phyloP scores from a whole-genome alignment of 2,888 invertebrate species.

The Aethes cnicana region DNA sequence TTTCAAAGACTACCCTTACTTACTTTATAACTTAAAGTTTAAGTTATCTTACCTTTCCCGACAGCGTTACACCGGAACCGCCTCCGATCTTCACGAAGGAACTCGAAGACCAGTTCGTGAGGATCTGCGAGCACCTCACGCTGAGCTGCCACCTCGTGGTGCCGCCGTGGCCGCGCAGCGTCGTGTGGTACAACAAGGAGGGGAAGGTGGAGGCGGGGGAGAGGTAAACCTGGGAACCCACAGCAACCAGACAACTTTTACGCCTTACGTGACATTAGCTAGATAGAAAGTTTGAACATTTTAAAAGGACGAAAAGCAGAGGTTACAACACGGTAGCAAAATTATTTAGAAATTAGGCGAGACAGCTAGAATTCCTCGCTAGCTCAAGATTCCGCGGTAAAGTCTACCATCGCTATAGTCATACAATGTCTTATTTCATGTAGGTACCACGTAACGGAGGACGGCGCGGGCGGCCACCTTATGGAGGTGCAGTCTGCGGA shows the following conservation, averaged over 20 bases:
- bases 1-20: too few species aligned
- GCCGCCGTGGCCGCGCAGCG: constrained; percentile 92
- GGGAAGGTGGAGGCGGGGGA: constrained; percentile 87
- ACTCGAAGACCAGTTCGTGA: constrained; percentile 87
- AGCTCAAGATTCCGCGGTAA: too few species aligned
- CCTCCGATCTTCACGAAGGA: constrained; percentile 91
- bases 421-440: constrained; percentile 1
- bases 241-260: too few species aligned
- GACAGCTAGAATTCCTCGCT: too few species aligned
- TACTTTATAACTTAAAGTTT: too few species aligned
- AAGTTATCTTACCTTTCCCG: neutral
- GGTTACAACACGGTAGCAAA: too few species aligned
- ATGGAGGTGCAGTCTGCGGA: constrained; percentile 89
- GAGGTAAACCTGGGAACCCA: too few species aligned
- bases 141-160: constrained; percentile 91
- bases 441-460: constrained; percentile 88
- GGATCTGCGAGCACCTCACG: constrained; percentile 88
- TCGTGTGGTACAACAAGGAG: constrained; percentile 92
- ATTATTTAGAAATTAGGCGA: too few species aligned
- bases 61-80: constrained; percentile 82
- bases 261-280: too few species aligned
- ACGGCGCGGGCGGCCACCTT: constrained; percentile 91
- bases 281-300: too few species aligned
- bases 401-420: too few species aligned
- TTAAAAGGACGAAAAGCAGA: too few species aligned